Evolutionary conservation across 2,888 invertebrate genomes (phyloP).

Genomic region (Coleophora deauratella): DNA sequence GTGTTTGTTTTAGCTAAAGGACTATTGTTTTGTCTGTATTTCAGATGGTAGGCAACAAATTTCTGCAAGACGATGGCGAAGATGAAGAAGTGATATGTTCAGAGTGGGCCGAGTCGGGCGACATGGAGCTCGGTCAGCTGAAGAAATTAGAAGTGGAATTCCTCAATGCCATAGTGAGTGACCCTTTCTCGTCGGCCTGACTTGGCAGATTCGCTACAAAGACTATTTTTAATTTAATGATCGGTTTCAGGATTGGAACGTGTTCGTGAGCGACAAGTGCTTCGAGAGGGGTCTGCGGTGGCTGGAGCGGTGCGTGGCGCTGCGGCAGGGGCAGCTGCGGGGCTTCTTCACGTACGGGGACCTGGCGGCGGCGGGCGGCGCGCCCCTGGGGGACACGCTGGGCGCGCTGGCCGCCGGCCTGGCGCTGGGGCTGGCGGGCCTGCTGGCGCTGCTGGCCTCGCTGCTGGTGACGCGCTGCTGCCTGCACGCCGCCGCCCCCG

Average conservation of each 20-base stretch:
- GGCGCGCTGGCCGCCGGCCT: constrained; percentile 16
- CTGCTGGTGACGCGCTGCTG: constrained; percentile 22
- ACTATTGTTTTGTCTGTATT: constrained; percentile 6
- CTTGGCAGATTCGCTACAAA: too few relatives aligned
- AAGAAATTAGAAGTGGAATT: constrained; percentile 91
- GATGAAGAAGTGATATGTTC: constrained; percentile 92
- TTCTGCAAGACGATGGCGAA: constrained; percentile 93
- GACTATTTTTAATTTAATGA: not conserved
- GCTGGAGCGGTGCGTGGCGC: constrained; percentile 83
- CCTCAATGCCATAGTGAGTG: constrained; percentile 89
- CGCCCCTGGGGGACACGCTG: constrained; percentile 40
- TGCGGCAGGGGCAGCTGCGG: constrained; percentile 79
- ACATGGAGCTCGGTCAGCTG: constrained; percentile 82
- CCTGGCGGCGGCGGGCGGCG: constrained; percentile 72
- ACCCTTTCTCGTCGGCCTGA: not conserved
- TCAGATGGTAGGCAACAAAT: constrained; percentile 97
- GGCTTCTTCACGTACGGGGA: constrained; percentile 91
- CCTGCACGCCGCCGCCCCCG: constrained; percentile 21
- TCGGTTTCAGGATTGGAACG: constrained; percentile 84
- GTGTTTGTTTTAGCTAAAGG: too few relatives aligned
- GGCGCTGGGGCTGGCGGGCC: constrained; percentile 24
- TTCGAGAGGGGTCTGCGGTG: constrained; percentile 82
- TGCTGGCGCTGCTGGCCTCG: constrained; percentile 30
- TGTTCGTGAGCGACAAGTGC: constrained; percentile 83
- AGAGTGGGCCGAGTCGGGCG: constrained; percentile 94